Conservation (phyloP, 2,888 invertebrate genomes). For the Plagiodera versicolora region DNA sequence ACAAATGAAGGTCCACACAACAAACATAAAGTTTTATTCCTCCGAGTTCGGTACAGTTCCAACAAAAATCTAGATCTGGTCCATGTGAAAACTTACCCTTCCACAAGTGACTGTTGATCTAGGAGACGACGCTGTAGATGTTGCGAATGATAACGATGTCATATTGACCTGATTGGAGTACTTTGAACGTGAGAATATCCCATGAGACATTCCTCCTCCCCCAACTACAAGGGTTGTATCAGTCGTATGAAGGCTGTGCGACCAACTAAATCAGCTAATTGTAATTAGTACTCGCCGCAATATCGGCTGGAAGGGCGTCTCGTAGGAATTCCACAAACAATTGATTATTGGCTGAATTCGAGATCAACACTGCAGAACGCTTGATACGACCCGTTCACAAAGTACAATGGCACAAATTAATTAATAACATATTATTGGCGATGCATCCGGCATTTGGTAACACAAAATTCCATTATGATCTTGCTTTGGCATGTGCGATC, state of each 20-base stretch:
- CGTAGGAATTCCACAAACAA: slow-evolving; percentile 49
- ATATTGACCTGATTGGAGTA: no score
- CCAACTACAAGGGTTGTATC: no score
- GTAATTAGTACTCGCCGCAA: slow-evolving; percentile 41
- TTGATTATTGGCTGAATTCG: slow-evolving; percentile 45
- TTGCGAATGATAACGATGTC: no score
- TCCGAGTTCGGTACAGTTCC: no score
- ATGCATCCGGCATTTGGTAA: slow-evolving; percentile 34
- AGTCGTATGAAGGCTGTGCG: background rate
- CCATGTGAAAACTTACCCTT: no score
- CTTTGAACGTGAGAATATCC: no score
- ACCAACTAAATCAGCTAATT: slow-evolving; percentile 53
- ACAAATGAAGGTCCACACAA: no score
- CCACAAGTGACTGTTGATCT: no score
- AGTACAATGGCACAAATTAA: slow-evolving; percentile 46
- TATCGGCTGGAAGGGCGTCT: slow-evolving; percentile 33
- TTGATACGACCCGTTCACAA: slow-evolving; percentile 42
- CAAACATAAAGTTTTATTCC: no score
- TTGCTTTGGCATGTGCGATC: slow-evolving; percentile 28
- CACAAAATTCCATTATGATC: slow-evolving; percentile 35
- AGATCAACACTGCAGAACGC: slow-evolving; percentile 46
- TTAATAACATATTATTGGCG: slow-evolving; percentile 44
- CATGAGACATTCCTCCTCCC: no score
- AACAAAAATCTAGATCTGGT: no score
- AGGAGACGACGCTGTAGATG: no score